Evolutionary conservation across 1,140 invertebrate genomes (phyloP).

Genomic region (Subanguina moxae): DNA sequence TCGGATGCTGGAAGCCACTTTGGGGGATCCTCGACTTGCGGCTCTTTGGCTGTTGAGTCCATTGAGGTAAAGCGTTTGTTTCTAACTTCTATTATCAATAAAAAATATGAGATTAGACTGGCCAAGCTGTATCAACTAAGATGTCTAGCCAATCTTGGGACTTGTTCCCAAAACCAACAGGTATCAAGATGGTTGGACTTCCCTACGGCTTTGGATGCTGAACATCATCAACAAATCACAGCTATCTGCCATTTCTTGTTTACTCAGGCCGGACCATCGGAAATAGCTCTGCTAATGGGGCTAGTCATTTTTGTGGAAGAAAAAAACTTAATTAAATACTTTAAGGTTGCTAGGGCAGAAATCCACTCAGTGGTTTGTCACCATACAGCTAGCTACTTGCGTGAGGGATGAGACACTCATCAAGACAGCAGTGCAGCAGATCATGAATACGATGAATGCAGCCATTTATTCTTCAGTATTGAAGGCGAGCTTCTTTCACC

Average conservation of each 20-base stretch:
- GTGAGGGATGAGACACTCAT: conserved; percentile 52
- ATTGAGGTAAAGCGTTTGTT: neutral
- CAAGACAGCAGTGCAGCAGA: conserved; percentile 39
- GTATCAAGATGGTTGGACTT: conserved; percentile 46
- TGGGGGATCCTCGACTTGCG: conserved; percentile 25
- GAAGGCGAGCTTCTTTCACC: conserved; percentile 29
- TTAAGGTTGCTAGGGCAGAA: conserved; percentile 30
- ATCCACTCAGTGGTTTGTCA: conserved; percentile 43
- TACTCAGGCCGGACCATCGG: conserved; percentile 41
- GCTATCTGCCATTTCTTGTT: conserved; percentile 56
- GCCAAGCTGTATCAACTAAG: conserved; percentile 56
- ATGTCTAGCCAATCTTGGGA: conserved; percentile 49
- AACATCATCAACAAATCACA: conserved; percentile 57
- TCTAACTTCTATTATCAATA: too few species aligned
- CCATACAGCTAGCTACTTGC: conserved; percentile 53
- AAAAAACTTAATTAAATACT: too few species aligned
- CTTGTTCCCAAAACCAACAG: conserved; percentile 49
- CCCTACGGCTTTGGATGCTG: conserved; percentile 45
- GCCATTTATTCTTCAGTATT: conserved; percentile 51
- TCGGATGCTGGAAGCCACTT: conserved; percentile 28
- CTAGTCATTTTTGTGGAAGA: conserved; percentile 11
- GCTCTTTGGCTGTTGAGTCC: conserved; percentile 56
- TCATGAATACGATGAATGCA: conserved; percentile 52
- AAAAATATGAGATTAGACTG: conserved; percentile 18
- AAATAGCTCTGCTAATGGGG: conserved; percentile 41